Evolutionary conservation across 2,113 vertebrate species (phyloP).

Genomic region (Sialia sialis): DNA sequence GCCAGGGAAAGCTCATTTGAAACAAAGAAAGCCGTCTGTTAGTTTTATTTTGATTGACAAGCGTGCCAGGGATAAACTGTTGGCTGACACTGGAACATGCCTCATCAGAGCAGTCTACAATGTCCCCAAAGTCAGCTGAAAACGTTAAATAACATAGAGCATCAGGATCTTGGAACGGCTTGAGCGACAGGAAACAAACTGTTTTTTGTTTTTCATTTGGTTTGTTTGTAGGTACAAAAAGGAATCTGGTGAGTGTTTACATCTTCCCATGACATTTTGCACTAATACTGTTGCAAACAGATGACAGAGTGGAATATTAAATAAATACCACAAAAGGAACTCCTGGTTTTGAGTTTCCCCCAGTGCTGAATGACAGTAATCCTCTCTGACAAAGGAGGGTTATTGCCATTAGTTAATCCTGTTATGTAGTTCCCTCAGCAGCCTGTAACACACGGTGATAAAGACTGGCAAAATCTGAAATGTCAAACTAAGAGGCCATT

Average conservation of each 20-base stretch:
- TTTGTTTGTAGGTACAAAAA: constrained; percentile 75
- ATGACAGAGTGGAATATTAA: constrained; percentile 73
- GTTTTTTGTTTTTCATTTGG: constrained; percentile 44
- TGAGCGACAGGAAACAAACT: constrained; percentile 49
- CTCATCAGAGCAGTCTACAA: constrained; percentile 37
- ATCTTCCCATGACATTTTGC: constrained; percentile 77
- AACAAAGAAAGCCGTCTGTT: constrained; percentile 50
- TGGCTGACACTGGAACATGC: constrained; percentile 52
- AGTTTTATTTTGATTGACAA: constrained; percentile 62
- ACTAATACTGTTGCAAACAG: constrained; percentile 70
- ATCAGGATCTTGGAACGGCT: constrained; percentile 50
- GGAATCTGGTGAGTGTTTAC: constrained; percentile 68
- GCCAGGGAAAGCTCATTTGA: constrained; percentile 30
- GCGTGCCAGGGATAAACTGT: constrained; percentile 17
- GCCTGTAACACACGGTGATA: constrained; percentile 59
- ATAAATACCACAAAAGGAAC: constrained; percentile 72
- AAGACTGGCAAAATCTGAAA: constrained; percentile 61
- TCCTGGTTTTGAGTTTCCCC: constrained; percentile 59
- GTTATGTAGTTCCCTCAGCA: constrained; percentile 52
- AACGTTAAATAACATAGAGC: constrained; percentile 45
- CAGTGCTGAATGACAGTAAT: constrained; percentile 71
- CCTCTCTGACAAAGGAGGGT: constrained; percentile 65
- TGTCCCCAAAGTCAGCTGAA: constrained; percentile 40
- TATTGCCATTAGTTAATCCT: constrained; percentile 70
- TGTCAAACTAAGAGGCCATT: neutral